Conservation (phyloP, 2,888 invertebrate species). For the Leucophenga maculata region DNA sequence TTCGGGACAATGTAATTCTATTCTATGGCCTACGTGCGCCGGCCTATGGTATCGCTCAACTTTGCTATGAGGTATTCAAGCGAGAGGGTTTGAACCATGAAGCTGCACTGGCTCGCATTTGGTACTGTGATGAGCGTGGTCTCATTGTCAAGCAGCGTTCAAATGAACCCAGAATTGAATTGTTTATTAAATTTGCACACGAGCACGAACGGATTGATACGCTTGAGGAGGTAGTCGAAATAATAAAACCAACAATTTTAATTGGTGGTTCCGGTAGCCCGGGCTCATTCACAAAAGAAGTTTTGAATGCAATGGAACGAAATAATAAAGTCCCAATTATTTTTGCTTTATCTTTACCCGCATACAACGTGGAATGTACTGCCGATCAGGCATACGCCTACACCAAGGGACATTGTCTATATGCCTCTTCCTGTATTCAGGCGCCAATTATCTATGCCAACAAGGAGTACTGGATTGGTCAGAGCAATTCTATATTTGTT, state of each 20-base stretch:
- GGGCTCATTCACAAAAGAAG: constrained; percentile 40
- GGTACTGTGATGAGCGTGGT: constrained; percentile 50
- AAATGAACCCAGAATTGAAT: background rate
- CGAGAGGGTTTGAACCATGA: constrained; percentile 39
- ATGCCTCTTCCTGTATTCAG: constrained; percentile 33
- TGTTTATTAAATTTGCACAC: constrained; percentile 37
- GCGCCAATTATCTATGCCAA: constrained; percentile 52
- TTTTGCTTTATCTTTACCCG: constrained; percentile 42
- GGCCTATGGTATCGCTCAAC: constrained; percentile 48
- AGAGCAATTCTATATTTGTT: constrained; percentile 37
- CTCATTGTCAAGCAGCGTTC: constrained; percentile 39
- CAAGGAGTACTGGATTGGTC: constrained; percentile 47
- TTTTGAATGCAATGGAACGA: constrained; percentile 52
- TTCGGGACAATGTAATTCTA: constrained; percentile 41
- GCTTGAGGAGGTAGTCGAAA: constrained; percentile 35
- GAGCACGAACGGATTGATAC: constrained; percentile 18
- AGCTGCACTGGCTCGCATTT: constrained; percentile 40
- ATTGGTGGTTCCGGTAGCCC: constrained; percentile 41
- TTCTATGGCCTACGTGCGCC: constrained; percentile 41
- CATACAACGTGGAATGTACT: constrained; percentile 36
- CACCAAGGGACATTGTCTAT: constrained; percentile 53
- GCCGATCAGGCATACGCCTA: constrained; percentile 49
- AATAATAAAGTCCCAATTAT: constrained; percentile 44
- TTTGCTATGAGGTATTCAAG: constrained; percentile 44
- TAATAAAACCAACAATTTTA: constrained; percentile 51